Conservation (phyloP, 2,797 vertebrate genomes). For the Pterois miles region DNA sequence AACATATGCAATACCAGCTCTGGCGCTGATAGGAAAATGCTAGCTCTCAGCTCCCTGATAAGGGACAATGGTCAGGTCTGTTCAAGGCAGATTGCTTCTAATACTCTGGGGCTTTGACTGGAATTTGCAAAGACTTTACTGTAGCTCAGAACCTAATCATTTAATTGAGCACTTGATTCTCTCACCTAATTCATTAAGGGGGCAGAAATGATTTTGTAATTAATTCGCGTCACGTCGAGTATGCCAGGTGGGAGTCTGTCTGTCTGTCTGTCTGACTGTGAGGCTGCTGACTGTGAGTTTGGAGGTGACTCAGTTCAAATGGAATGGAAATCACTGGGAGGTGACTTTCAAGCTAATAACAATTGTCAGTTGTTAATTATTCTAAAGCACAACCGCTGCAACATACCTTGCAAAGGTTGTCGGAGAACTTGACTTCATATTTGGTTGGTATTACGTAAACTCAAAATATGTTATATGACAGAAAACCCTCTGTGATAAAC, state of each 20-base stretch:
- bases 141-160: constrained; percentile 80
- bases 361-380: constrained; percentile 49
- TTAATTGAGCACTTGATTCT: constrained; percentile 84
- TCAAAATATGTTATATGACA: constrained; percentile 30
- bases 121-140: constrained; percentile 76
- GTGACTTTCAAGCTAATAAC: constrained; percentile 62
- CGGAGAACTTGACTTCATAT: not conserved
- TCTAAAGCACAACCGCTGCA: constrained; percentile 31
- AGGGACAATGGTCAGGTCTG: constrained; percentile 80
- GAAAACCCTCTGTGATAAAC: not conserved
- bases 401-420: constrained; percentile 18
- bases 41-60: constrained; percentile 72
- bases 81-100: constrained; percentile 78
- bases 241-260: constrained; percentile 71
- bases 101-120: constrained; percentile 74
- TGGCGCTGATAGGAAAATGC: constrained; percentile 68
- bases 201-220: constrained; percentile 76
- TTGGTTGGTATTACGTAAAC: constrained; percentile 7
- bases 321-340: constrained; percentile 45
- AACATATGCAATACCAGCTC: constrained; percentile 74
- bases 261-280: constrained; percentile 33
- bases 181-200: constrained; percentile 79
- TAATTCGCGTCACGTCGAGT: constrained; percentile 68
- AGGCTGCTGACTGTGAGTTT: constrained; percentile 60
- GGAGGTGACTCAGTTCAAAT: constrained; percentile 71